These are phyloP conservation scores for Glossophaga mutica DNA, from an alignment of 2,797 vertebrate species.

Conservation along the genomic window DNA sequence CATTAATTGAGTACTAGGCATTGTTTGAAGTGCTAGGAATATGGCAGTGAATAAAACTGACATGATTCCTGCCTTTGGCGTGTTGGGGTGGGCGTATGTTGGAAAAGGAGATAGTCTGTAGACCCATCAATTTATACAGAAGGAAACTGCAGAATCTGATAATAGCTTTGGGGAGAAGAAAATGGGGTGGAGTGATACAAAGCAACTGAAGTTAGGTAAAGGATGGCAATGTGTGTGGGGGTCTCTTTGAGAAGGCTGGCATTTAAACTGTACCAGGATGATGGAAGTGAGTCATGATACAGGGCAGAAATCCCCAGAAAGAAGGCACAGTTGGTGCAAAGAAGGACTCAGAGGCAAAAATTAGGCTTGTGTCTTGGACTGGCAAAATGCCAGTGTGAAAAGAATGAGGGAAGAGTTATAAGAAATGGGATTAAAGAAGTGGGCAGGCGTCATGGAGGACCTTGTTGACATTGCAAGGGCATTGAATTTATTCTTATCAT, in stretches of 20 bases:
- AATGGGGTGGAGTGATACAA: background rate
- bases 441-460: background rate
- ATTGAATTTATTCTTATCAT: background rate
- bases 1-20: background rate
- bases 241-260: background rate
- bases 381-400: background rate
- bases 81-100: background rate
- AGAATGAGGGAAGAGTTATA: background rate
- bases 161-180: background rate
- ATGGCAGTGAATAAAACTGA: background rate
- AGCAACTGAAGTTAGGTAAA: background rate
- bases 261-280: background rate
- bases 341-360: background rate
- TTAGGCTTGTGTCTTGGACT: background rate
- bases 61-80: background rate
- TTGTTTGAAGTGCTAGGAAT: background rate
- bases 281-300: background rate
- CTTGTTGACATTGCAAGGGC: background rate
- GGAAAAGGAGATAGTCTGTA: background rate
- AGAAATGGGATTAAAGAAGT: background rate
- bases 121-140: background rate
- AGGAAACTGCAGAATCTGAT: background rate
- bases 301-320: background rate
- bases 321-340: background rate
- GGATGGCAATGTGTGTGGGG: too few species aligned